A percentile compares a stretch with the other conserved stretches of the same genome.
Evolutionary conservation across 2,113 vertebrate species (phyloP).

Genomic region (Tympanuchus pallidicinctus): DNA sequence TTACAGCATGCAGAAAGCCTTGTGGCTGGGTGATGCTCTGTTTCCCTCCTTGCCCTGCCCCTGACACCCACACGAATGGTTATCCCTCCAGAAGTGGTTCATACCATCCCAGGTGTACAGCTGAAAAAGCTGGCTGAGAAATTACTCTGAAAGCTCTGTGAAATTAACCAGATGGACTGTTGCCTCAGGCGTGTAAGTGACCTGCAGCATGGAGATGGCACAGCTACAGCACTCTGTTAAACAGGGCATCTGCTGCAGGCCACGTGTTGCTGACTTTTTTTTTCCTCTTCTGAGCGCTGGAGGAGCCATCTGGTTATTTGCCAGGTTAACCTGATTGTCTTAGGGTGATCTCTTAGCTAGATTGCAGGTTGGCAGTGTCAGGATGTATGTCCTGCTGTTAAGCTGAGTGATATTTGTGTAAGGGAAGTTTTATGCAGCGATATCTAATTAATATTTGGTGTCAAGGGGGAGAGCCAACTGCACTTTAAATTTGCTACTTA

Average conservation of each 20-base stretch:
- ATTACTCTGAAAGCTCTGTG: neutral
- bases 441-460: neutral
- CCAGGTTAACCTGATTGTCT: slow-evolving; percentile 14
- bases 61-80: neutral
- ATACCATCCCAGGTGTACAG: neutral
- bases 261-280: neutral
- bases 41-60: neutral
- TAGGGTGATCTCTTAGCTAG: neutral
- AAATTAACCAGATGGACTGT: neutral
- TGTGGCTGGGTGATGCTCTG: neutral
- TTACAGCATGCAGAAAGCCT: neutral
- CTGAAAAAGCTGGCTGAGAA: neutral
- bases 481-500: neutral
- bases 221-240: neutral
- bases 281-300: neutral
- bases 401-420: neutral
- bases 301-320: slow-evolving; percentile 36
- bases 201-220: neutral
- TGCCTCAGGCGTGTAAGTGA: neutral
- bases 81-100: neutral
- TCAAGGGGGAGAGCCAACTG: neutral
- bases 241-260: neutral
- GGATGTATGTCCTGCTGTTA: neutral
- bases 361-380: slow-evolving; percentile 22
- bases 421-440: neutral